phyloP scores from a whole-genome alignment of 2,888 invertebrate genomes.

The Alitta virens region DNA sequence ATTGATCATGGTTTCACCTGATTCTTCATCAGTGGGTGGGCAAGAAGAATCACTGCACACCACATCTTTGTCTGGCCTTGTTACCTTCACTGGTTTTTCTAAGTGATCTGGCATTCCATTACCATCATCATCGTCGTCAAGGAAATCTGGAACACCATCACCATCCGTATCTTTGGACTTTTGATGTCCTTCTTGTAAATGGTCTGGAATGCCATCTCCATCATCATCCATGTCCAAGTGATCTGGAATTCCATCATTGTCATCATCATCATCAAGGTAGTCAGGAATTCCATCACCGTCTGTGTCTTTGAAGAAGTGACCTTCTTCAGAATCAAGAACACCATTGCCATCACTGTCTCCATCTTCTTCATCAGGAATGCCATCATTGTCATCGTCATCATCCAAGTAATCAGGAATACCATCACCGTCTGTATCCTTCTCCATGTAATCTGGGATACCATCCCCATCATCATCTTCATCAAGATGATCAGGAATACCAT shows the following conservation, averaged over 20 bases:
- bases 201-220: slow-evolving; percentile 39
- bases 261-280: slow-evolving; percentile 31
- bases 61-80: slow-evolving; percentile 22
- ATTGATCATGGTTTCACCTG: neutral
- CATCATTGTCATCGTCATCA: slow-evolving; percentile 36
- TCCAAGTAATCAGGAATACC: slow-evolving; percentile 46
- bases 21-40: slow-evolving; percentile 18
- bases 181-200: slow-evolving; percentile 20
- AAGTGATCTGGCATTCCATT: slow-evolving; percentile 41
- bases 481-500: slow-evolving; percentile 30
- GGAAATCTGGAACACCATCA: slow-evolving; percentile 26
- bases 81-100: slow-evolving; percentile 23
- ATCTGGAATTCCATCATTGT: slow-evolving; percentile 35
- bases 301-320: slow-evolving; percentile 22
- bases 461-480: slow-evolving; percentile 30
- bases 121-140: slow-evolving; percentile 39
- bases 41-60: slow-evolving; percentile 30
- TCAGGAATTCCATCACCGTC: slow-evolving; percentile 21
- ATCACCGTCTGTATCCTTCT: slow-evolving; percentile 43
- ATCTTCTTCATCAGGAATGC: slow-evolving; percentile 26
- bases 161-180: slow-evolving; percentile 21
- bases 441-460: slow-evolving; percentile 43
- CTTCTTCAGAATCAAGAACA: slow-evolving; percentile 32
- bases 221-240: slow-evolving; percentile 17
- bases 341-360: slow-evolving; percentile 25